Evolutionary conservation across 2,113 vertebrate species (phyloP).

Genomic region (Pelecanus crispus): DNA sequence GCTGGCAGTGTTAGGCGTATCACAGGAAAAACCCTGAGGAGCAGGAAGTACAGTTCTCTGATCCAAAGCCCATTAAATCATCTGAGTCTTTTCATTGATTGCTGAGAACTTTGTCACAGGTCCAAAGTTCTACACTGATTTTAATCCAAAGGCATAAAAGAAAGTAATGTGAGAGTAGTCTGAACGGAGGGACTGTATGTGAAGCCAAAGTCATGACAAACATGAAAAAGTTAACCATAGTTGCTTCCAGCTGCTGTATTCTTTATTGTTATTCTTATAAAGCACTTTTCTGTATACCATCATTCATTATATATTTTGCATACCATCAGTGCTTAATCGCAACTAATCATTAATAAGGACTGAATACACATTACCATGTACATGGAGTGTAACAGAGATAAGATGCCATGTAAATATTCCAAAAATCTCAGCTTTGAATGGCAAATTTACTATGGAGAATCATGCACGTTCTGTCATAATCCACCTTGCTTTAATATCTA

Average conservation of each 20-base stretch:
- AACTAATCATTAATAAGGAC: neutral
- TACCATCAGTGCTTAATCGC: neutral
- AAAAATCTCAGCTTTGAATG: neutral
- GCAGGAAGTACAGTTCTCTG: neutral
- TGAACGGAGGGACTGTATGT: neutral
- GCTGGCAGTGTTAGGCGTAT: neutral
- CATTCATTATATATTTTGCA: neutral
- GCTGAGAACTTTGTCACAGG: neutral
- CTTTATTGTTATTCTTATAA: conserved; percentile 35
- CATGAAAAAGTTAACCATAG: neutral
- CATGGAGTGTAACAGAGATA: neutral
- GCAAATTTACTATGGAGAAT: neutral
- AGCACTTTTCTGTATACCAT: neutral
- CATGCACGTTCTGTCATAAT: neutral
- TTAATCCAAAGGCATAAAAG: neutral
- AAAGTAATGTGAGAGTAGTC: neutral
- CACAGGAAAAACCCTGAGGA: neutral
- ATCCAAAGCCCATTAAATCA: neutral
- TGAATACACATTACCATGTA: neutral
- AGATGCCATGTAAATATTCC: neutral
- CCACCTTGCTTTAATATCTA: neutral
- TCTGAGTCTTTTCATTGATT: neutral
- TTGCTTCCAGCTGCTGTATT: neutral
- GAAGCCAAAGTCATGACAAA: neutral
- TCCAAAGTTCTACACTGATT: neutral